Evolutionary conservation across 2,797 vertebrate species (phyloP), one percentile per base, ranked within the genome.

Genomic region (Cynodonichthys magdalenae): DNA sequence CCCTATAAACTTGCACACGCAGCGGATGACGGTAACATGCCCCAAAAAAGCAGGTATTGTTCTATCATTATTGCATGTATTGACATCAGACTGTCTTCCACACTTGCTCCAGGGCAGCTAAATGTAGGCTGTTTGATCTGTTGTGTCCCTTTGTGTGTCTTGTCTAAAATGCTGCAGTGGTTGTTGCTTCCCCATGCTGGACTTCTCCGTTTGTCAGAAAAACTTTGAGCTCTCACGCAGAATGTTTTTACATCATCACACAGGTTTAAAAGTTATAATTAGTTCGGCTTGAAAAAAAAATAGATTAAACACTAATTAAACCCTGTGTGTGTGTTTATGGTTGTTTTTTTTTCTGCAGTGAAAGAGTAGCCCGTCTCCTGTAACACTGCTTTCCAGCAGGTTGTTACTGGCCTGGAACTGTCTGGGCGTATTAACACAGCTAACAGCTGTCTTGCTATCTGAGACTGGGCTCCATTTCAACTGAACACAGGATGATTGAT

Each of bases 1-100:
- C 89, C 97, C 97, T 52, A 89, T 99, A 90, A 99, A 99, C 92
- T 87, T 99, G 71, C 97, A 99, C 91, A 94, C 97, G 57, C 97
- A 99, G 87, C 93, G 96, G 86, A 99, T 99, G 97, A 94, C 94
- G 0, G 96, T 99, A 69, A 95, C 94, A 1, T 96, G 96, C 83
- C 96, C 96, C 79, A 92, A 92, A 62, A 92, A 95, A 90, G 95
- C 96, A 96, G 97, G 97, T 99, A 94, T 50, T n/a, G 6, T 65
- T 44, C 51, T 45, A 10, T 45, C 17, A 6, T 45, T 15, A 53
- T 64, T 48, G 27, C 24, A 49, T 18, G 2, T 24, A 28, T 5
- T 42, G 2, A 50, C 49, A 28, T 69, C 7, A 70, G 31, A 19
- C 5, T 12, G 41, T 51, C 24, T 58, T 53, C 29, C 27, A 73